phyloP scores from a whole-genome alignment of 2,888 invertebrate genomes.

The Drosophila nr. perissopoda region DNA sequence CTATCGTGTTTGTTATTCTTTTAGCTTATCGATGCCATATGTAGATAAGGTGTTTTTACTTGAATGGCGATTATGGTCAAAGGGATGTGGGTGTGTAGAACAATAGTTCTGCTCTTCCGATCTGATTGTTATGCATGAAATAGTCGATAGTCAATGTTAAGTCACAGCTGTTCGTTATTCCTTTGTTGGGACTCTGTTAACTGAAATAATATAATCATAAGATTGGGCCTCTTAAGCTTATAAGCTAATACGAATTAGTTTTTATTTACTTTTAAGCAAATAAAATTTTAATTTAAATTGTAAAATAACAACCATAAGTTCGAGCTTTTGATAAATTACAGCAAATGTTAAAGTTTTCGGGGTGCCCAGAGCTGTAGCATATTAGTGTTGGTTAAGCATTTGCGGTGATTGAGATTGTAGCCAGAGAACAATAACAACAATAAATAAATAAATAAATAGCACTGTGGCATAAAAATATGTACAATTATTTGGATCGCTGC shows the following conservation, averaged over 20 bases:
- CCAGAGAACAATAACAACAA: slow-evolving; percentile 9
- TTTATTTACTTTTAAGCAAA: background rate
- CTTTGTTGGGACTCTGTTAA: background rate
- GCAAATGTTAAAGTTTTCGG: slow-evolving; percentile 4
- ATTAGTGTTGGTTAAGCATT: slow-evolving; percentile 15
- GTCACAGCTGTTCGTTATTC: slow-evolving; percentile 3
- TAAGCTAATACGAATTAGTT: too few species aligned
- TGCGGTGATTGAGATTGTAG: background rate
- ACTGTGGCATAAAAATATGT: slow-evolving; percentile 50
- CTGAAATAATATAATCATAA: background rate
- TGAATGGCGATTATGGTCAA: background rate
- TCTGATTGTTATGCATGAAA: background rate
- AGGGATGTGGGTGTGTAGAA: too few species aligned
- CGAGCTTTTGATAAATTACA: slow-evolving; percentile 4
- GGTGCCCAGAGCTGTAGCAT: slow-evolving; percentile 15
- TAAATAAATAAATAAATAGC: slow-evolving; percentile 18
- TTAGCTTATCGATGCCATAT: too few species aligned
- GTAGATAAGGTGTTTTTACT: background rate
- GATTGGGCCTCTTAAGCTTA: background rate
- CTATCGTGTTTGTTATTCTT: background rate
- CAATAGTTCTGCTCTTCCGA: too few species aligned
- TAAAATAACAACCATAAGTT: background rate
- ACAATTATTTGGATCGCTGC: slow-evolving; percentile 72
- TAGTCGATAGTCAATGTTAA: background rate
- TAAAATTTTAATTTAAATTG: background rate